These are phyloP conservation scores for Noctua comes DNA, from an alignment of 2,888 invertebrate genomes.

Conservation along the genomic window DNA sequence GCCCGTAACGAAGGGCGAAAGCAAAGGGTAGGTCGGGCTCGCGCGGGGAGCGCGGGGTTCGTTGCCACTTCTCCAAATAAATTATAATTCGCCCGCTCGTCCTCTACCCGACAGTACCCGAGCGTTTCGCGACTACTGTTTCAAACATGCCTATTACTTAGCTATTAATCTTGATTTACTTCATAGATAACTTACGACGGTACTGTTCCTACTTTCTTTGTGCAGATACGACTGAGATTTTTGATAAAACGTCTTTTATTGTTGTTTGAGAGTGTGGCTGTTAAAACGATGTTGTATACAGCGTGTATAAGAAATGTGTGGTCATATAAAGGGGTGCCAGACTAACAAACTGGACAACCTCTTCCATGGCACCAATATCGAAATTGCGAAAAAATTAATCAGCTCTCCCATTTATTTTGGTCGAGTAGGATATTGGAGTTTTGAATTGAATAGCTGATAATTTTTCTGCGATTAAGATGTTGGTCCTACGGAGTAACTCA, in stretches of 20 bases:
- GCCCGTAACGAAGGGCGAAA: slow-evolving; percentile 90
- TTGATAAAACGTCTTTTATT: slow-evolving; percentile 48
- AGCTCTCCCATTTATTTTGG: not conserved
- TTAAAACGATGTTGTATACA: slow-evolving; percentile 7
- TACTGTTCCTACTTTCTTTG: slow-evolving; percentile 24
- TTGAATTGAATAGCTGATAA: not conserved
- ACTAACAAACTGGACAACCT: not conserved
- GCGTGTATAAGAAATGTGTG: not conserved
- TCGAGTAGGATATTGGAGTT: not conserved
- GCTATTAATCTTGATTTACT: slow-evolving; percentile 78
- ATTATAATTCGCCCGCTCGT: slow-evolving; percentile 89
- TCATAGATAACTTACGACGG: slow-evolving; percentile 64
- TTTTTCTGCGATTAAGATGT: not conserved
- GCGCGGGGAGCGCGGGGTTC: slow-evolving; percentile 79
- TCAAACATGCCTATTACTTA: slow-evolving; percentile 77
- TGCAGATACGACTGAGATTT: slow-evolving; percentile 43
- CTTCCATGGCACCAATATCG: not conserved
- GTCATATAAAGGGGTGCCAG: not conserved
- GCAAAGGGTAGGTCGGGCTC: slow-evolving; percentile 89
- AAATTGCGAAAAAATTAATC: not conserved
- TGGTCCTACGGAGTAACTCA: not conserved
- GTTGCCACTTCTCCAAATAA: slow-evolving; percentile 91
- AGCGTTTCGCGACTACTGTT: slow-evolving; percentile 80
- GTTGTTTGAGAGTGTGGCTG: slow-evolving; percentile 29
- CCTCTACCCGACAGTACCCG: slow-evolving; percentile 74